These are phyloP conservation scores for Drosophila mojavensis DNA, from an alignment of 1,140 invertebrate species.

Conservation along the genomic window DNA sequence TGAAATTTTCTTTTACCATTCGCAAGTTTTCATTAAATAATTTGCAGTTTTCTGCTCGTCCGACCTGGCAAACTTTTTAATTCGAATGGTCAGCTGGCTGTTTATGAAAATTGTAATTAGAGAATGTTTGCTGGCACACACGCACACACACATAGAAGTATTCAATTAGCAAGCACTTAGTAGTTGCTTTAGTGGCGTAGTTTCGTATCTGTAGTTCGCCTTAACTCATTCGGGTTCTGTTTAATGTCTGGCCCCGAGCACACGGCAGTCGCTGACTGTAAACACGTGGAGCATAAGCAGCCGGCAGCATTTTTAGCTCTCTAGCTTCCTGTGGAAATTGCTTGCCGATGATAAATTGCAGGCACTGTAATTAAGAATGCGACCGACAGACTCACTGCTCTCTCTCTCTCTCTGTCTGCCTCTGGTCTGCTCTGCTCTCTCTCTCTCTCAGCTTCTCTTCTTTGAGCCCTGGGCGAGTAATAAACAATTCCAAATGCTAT, in stretches of 20 bases:
- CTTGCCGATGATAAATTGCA: conserved; percentile 69
- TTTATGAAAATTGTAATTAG: neutral
- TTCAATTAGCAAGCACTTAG: conserved; percentile 49
- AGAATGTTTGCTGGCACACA: neutral
- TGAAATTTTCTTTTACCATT: too few relatives aligned
- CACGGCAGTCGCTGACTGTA: conserved; percentile 32
- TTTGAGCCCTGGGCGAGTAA: conserved; percentile 44
- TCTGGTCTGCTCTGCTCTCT: neutral
- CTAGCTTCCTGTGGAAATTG: conserved; percentile 48
- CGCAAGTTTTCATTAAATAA: too few relatives aligned
- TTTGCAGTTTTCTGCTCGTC: too few relatives aligned
- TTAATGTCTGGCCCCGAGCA: conserved; percentile 19
- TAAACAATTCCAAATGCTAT: conserved; percentile 70
- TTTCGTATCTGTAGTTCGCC: conserved; percentile 10
- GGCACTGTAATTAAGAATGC: conserved; percentile 72
- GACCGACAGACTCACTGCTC: conserved; percentile 16
- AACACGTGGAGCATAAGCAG: conserved; percentile 57
- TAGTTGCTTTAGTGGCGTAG: neutral
- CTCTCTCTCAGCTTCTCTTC: neutral
- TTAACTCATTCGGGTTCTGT: conserved; percentile 9
- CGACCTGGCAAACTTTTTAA: neutral
- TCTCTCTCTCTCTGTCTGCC: neutral
- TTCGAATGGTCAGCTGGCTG: neutral
- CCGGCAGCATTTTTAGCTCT: conserved; percentile 57
- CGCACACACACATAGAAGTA: neutral